Evolutionary conservation across 2,888 invertebrate genomes (phyloP), one percentile per base, ranked within the genome.

Genomic region (Phengaris arion): DNA sequence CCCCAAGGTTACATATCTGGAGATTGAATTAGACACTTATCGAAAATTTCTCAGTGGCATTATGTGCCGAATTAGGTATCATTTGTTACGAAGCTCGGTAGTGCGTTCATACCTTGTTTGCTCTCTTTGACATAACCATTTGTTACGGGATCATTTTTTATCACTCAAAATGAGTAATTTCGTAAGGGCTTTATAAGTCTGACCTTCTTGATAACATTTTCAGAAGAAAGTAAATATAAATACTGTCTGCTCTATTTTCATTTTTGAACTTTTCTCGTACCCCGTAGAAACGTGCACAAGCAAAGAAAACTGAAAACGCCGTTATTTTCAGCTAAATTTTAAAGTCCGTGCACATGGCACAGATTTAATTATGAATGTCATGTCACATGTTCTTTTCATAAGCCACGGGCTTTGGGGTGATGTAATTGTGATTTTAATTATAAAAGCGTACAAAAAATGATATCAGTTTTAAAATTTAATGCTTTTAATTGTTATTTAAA

Each of bases 61-160:
- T 72, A 54, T 72, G 13, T 72, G 70, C 10, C 12, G 54, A 35
- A 72, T 45, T 54, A n/a, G 6, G 35, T 10, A 72, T 72, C 72
- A 72, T 72, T 72, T 72, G 72, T 72, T 52, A 72, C 12, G 8
- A 72, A 35, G 45, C 45, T 68, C 13, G 68, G 68, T 35, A 35
- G 4, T 45, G 68, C 22, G 52, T 35, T 72, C 52, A 35, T 35
- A 54, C 13, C 22, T 70, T 70, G 72, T 72, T 64, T 54, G 72
- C 54, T 54, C 52, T 22, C 12, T 72, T 22, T 54, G 52, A 72
- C 54, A 22, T 35, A 54, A 52, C 72, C 52, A 35, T 54, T 72
- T 72, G 10, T 9, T 72, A 72, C 22, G 22, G 12, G 12, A 64
- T 64, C 35, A 64, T 64, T 64, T 64, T 64, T 64, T 64, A 64